Base-by-base conservation (phyloP, 2,888 invertebrate species). In the Thumatha senex region DNA sequence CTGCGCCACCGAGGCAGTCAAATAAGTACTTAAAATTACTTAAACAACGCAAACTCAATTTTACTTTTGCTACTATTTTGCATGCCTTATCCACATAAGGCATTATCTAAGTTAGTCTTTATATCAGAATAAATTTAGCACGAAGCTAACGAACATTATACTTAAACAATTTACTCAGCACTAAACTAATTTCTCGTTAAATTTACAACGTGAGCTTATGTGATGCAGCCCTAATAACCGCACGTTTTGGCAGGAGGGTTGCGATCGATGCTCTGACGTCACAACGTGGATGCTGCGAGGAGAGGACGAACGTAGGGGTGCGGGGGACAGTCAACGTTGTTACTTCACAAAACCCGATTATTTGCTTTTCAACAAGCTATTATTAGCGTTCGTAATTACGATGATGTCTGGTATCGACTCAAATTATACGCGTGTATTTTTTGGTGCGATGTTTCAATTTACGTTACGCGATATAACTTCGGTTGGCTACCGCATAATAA, bases 211-310 rank as follows among this genome's bases (percentile, higher is more conserved):
- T 65, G 57, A 57, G 43, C 50, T 33, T 50, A 51, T 58, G 57
- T 58, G 59, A 38, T 60, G 58, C 76, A 77, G 68, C 73, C 68
- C 72, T 72, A 73, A 75, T 72, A 71, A 68, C 72, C 72, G 75
- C 74, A 74, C 72, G 70, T 76, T 82, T 78, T 68, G 74, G 74
- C 72, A 70, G 74, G 73, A 74, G 71, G 62, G 56, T 44, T n/a
- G 54, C 82, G 89, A 89, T 90, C 90, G 89, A 89, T 89, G 76
- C 74, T 72, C 58, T 89, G 88, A 89, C 89, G 89, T 89, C 89
- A 89, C 5, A 24, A 24, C 66, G 59, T 64, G 78, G 81, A 80
- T 82, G 82, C 82, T 82, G 84, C 68, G 70, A 66, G 73, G 68
- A 41, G 60, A 58, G 76, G 60, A 42, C 46, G 57, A 61, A 64